Conservation (phyloP, 2,797 vertebrate genomes). For the Geotrypetes seraphini region DNA sequence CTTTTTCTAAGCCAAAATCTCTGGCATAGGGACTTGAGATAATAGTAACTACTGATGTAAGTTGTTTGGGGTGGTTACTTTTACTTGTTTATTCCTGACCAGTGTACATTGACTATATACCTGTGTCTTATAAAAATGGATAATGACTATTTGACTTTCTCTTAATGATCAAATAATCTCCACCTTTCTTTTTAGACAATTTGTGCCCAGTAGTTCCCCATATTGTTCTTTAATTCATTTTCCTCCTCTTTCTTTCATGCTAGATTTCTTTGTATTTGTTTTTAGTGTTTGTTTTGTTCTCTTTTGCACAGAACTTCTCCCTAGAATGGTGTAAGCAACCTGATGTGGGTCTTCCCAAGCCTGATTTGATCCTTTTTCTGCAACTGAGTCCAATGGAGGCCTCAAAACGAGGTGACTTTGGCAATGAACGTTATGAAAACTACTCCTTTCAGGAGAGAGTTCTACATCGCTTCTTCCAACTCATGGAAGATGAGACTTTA, state of each 20-base stretch:
- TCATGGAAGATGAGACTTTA: conserved; percentile 68
- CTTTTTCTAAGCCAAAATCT: too few relatives aligned
- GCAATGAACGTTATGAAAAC: conserved; percentile 76
- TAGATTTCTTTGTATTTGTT: neutral
- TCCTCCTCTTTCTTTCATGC: neutral
- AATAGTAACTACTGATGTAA: too few relatives aligned
- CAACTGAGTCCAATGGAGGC: conserved; percentile 57
- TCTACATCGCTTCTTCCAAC: conserved; percentile 56
- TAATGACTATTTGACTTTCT: neutral
- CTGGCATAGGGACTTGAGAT: too few relatives aligned
- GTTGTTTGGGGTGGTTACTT: too few relatives aligned
- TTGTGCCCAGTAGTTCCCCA: neutral
- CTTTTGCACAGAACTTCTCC: conserved; percentile 62
- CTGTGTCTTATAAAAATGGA: too few relatives aligned
- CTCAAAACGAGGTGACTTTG: conserved; percentile 65
- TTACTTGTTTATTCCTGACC: too few relatives aligned
- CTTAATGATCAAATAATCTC: neutral
- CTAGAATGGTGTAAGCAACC: conserved; percentile 85
- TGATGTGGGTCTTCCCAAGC: conserved; percentile 83
- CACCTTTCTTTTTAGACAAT: neutral
- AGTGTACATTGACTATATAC: too few relatives aligned
- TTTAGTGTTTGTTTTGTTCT: neutral
- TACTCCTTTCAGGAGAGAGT: conserved; percentile 67
- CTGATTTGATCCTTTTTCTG: conserved; percentile 86
- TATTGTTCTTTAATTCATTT: neutral